Conservation (phyloP, 2,888 invertebrate genomes). For the Taenaris catops region DNA sequence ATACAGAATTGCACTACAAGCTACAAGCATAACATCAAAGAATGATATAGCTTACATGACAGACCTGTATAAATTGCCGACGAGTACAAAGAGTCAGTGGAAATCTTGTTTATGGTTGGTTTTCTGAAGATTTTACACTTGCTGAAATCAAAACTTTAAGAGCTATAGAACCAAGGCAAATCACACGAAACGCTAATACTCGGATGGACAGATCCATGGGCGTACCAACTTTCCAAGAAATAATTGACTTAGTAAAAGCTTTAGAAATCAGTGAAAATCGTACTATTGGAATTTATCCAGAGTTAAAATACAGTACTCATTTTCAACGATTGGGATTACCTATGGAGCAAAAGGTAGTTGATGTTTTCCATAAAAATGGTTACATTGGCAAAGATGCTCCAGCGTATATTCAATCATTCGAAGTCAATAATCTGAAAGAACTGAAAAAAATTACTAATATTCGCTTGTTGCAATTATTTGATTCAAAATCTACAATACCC, state of each 20-base stretch:
- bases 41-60: slow-evolving; percentile 37
- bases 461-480: slow-evolving; percentile 52
- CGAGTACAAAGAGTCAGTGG: slow-evolving; percentile 52
- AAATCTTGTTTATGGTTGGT: slow-evolving; percentile 49
- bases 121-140: slow-evolving; percentile 65
- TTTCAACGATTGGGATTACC: slow-evolving; percentile 48
- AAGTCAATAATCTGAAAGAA: slow-evolving; percentile 57
- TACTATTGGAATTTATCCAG: slow-evolving; percentile 60
- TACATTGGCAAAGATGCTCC: slow-evolving; percentile 44
- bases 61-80: slow-evolving; percentile 45
- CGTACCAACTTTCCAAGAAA: slow-evolving; percentile 60
- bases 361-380: slow-evolving; percentile 50
- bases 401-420: slow-evolving; percentile 66
- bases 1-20: no score
- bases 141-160: slow-evolving; percentile 59
- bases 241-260: slow-evolving; percentile 55
- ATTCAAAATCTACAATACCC: slow-evolving; percentile 39
- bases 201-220: slow-evolving; percentile 50
- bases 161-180: slow-evolving; percentile 50
- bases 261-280: slow-evolving; percentile 51
- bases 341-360: slow-evolving; percentile 51
- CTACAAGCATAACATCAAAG: no score
- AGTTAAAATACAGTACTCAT: slow-evolving; percentile 60
- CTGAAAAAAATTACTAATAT: slow-evolving; percentile 51
- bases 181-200: slow-evolving; percentile 55